phyloP scores from a whole-genome alignment of 2,113 vertebrate species.

The Ptilonorhynchus violaceus region DNA sequence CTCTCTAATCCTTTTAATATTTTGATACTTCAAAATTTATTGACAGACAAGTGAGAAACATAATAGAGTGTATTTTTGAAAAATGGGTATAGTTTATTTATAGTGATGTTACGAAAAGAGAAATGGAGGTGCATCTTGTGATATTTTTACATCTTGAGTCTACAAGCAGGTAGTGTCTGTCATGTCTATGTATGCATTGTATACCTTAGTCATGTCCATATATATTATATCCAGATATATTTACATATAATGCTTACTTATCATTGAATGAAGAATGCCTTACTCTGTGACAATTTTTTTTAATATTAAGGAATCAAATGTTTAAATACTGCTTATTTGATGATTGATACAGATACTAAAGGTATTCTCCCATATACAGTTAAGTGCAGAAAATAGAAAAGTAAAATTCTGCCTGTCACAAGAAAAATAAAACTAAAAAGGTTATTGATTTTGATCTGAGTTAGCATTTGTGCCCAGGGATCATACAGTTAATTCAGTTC shows the following conservation, averaged over 20 bases:
- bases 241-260: neutral
- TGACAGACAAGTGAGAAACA: neutral
- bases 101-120: neutral
- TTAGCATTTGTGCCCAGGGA: neutral
- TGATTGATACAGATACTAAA: neutral
- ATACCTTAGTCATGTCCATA: neutral
- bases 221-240: neutral
- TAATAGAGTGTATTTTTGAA: neutral
- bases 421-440: neutral
- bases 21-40: constrained; percentile 36
- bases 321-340: neutral
- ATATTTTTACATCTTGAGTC: neutral
- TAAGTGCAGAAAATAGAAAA: neutral
- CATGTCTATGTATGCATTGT: neutral
- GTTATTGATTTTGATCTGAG: neutral
- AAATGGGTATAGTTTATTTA: neutral
- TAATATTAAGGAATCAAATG: neutral
- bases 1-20: constrained; percentile 11
- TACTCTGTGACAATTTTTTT: neutral
- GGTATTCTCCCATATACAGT: neutral
- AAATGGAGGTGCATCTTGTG: neutral
- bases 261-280: neutral
- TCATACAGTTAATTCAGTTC: neutral
- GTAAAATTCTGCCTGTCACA: neutral
- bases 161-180: neutral